phyloP scores from a whole-genome alignment of 1,140 invertebrate genomes.

The Reticulitermes speratus region DNA sequence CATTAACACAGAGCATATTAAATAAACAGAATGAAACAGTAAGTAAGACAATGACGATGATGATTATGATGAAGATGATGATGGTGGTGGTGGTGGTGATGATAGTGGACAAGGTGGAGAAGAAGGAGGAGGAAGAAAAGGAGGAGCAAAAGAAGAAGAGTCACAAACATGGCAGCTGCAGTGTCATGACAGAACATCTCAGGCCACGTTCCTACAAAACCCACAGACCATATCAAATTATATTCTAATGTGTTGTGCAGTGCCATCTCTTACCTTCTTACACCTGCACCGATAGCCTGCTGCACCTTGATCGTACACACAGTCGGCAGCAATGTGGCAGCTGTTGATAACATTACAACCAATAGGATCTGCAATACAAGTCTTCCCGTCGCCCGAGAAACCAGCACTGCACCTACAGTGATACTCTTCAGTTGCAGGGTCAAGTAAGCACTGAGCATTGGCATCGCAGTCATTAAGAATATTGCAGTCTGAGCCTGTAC shows the following conservation, averaged over 20 bases:
- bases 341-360: constrained; percentile 80
- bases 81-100: too few species aligned
- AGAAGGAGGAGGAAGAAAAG: too few species aligned
- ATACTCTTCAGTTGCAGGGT: constrained; percentile 55
- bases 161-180: too few species aligned
- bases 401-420: constrained; percentile 75
- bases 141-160: too few species aligned
- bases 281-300: constrained; percentile 57
- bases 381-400: constrained; percentile 72
- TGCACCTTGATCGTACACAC: constrained; percentile 62
- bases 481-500: constrained; percentile 42
- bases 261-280: constrained; percentile 15
- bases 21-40: too few species aligned
- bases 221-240: neutral
- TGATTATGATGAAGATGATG: too few species aligned
- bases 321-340: constrained; percentile 81
- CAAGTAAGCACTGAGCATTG: constrained; percentile 62
- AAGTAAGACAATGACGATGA: too few species aligned
- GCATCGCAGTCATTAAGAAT: constrained; percentile 57
- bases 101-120: too few species aligned
- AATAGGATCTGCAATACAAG: constrained; percentile 55
- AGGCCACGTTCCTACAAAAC: neutral
- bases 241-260: neutral
- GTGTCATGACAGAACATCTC: too few species aligned
- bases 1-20: too few species aligned